Conservation (phyloP, 2,888 invertebrate genomes). For the Lobophora halterata region DNA sequence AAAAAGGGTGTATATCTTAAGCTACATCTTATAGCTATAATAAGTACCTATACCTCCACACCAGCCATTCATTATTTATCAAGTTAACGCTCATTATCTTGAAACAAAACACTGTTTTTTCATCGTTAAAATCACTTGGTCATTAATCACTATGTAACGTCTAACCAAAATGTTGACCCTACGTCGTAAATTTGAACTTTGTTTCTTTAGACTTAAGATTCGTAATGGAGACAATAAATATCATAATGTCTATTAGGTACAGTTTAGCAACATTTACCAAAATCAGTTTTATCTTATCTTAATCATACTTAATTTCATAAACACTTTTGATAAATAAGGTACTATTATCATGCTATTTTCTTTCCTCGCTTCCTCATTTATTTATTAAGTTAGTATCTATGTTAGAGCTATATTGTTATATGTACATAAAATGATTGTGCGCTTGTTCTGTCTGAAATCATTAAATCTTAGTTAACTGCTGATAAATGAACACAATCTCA, state of each 20-base stretch:
- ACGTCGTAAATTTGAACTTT: slow-evolving; percentile 13
- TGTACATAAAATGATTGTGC: too few species aligned
- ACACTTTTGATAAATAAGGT: slow-evolving; percentile 1
- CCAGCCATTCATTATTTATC: slow-evolving; percentile 69
- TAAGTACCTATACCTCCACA: too few species aligned
- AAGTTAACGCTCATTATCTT: slow-evolving; percentile 66
- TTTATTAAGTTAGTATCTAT: too few species aligned
- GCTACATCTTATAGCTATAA: slow-evolving; percentile 3
- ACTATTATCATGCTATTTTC: neutral
- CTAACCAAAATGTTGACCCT: slow-evolving; percentile 30
- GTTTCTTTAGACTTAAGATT: slow-evolving; percentile 7
- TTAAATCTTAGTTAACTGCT: too few species aligned
- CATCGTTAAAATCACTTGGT: slow-evolving; percentile 48
- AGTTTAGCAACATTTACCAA: slow-evolving; percentile 13
- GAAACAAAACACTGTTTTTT: slow-evolving; percentile 63
- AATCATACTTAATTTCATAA: slow-evolving; percentile 1
- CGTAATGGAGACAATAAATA: neutral
- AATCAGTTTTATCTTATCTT: slow-evolving; percentile 9
- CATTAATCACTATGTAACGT: slow-evolving; percentile 56
- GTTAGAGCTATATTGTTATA: too few species aligned
- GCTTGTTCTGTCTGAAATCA: too few species aligned
- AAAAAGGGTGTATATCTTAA: slow-evolving; percentile 27
- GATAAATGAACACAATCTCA: too few species aligned
- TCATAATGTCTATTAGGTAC: neutral
- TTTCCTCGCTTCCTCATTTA: neutral